phyloP scores from a whole-genome alignment of 2,113 vertebrate species.

The Saccopteryx bilineata region DNA sequence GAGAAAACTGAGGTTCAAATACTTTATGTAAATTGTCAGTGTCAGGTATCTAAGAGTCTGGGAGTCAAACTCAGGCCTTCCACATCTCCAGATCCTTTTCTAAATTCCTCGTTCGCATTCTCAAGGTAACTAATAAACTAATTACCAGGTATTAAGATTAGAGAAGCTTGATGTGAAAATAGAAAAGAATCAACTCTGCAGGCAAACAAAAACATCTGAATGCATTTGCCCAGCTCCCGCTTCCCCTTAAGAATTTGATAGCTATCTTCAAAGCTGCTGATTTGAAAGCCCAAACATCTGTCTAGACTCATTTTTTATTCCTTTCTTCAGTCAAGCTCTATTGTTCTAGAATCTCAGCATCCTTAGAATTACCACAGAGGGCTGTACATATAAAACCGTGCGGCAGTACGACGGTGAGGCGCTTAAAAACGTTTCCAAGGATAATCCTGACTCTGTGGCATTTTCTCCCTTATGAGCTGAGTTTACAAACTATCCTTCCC shows the following conservation, averaged over 20 bases:
- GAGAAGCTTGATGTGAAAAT: constrained; percentile 8
- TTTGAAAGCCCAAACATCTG: not conserved
- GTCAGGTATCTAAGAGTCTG: constrained; percentile 57
- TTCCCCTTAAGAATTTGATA: not conserved
- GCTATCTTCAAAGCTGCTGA: not conserved
- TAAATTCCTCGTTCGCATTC: not conserved
- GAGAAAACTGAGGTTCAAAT: constrained; percentile 52
- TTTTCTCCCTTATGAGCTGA: constrained; percentile 27
- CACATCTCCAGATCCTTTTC: constrained; percentile 1
- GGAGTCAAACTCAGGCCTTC: constrained; percentile 49
- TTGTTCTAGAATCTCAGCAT: constrained; percentile 10
- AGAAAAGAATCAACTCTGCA: not conserved
- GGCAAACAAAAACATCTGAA: not conserved
- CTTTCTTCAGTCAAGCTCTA: not conserved
- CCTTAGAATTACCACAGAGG: not conserved
- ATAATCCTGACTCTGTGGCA: constrained; percentile 41
- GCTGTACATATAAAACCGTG: not conserved
- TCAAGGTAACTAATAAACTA: not conserved
- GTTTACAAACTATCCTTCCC: not conserved
- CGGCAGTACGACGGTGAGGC: not conserved
- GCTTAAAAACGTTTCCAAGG: not conserved
- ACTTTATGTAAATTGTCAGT: constrained; percentile 44
- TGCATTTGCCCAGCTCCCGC: not conserved
- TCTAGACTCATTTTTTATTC: not conserved
- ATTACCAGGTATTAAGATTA: not conserved